Percentiles rank a stretch among this genome's conserved stretches.
Evolutionary conservation across 1,140 invertebrate genomes (phyloP).

Genomic region (Nasonia vitripennis): DNA sequence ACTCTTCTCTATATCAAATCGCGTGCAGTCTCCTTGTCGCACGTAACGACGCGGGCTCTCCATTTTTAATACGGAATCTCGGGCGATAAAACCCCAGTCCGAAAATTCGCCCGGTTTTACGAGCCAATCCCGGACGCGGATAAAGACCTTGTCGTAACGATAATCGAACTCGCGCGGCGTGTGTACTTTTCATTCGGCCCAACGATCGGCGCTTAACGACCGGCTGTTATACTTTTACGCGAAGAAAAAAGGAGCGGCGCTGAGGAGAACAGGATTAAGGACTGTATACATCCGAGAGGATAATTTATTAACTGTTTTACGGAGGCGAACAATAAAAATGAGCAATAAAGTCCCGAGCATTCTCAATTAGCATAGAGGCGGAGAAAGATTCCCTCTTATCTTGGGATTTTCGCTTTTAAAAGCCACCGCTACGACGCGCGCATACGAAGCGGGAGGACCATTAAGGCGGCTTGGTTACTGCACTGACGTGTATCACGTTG

Average conservation of each 20-base stretch:
- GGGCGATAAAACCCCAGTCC: not conserved
- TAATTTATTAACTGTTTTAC: not conserved
- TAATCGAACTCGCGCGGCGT: not conserved
- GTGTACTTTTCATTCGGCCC: slow-evolving; percentile 15
- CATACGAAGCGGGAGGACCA: not conserved
- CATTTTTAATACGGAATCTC: not conserved
- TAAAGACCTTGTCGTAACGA: too few species aligned
- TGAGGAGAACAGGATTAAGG: not conserved
- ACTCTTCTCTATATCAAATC: not conserved
- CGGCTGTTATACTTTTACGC: slow-evolving; percentile 50
- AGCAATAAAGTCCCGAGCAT: not conserved
- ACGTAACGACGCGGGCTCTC: not conserved
- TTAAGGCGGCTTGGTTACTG: not conserved
- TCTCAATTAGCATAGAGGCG: not conserved
- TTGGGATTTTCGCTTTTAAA: not conserved
- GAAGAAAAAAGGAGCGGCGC: not conserved
- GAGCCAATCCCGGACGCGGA: not conserved
- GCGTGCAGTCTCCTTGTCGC: too few species aligned
- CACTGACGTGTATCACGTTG: not conserved
- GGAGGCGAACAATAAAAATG: not conserved
- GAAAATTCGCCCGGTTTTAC: not conserved
- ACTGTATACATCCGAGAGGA: not conserved
- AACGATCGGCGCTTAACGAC: not conserved
- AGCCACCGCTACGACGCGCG: not conserved
- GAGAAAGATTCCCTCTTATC: not conserved